A percentile compares a stretch with the other conserved stretches of the same genome.
These are phyloP conservation scores for Tholera decimalis DNA, from an alignment of 2,888 invertebrate genomes.

Conservation along the genomic window DNA sequence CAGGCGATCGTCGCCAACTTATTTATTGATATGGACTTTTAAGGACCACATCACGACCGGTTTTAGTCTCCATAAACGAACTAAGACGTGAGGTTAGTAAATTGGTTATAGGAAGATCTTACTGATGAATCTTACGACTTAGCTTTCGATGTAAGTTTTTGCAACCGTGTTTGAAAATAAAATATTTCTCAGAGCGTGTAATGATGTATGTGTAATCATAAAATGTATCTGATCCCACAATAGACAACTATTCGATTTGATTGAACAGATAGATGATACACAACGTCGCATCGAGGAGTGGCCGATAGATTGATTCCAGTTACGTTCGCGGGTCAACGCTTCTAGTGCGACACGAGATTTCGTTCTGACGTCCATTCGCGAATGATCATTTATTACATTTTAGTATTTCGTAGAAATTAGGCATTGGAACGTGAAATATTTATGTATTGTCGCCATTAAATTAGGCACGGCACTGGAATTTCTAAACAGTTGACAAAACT, in stretches of 20 bases:
- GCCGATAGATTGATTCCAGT: conserved; percentile 58
- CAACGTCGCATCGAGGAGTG: conserved; percentile 56
- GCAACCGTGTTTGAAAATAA: conserved; percentile 15
- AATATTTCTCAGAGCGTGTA: conserved; percentile 23
- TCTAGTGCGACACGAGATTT: conserved; percentile 48
- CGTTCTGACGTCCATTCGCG: conserved; percentile 43
- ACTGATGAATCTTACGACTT: conserved; percentile 48
- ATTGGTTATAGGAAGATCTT: conserved; percentile 57
- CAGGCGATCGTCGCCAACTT: conserved; percentile 59
- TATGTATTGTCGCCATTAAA: conserved; percentile 46
- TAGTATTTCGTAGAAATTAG: conserved; percentile 50
- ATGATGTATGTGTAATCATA: conserved; percentile 37
- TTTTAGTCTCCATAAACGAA: conserved; percentile 56
- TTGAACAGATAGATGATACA: conserved; percentile 54
- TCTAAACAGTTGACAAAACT: conserved; percentile 30
- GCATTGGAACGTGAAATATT: conserved; percentile 46
- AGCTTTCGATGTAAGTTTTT: conserved; percentile 40
- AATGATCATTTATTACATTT: conserved; percentile 48
- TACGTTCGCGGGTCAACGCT: conserved; percentile 58
- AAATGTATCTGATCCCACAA: conserved; percentile 40
- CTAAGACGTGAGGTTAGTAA: conserved; percentile 53
- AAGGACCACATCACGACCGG: conserved; percentile 62
- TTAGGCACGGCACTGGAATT: conserved; percentile 43
- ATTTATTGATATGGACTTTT: conserved; percentile 70
- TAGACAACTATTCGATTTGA: conserved; percentile 46